Evolutionary conservation across 2,888 invertebrate genomes (phyloP).

Genomic region (Parnassius glacialis): DNA sequence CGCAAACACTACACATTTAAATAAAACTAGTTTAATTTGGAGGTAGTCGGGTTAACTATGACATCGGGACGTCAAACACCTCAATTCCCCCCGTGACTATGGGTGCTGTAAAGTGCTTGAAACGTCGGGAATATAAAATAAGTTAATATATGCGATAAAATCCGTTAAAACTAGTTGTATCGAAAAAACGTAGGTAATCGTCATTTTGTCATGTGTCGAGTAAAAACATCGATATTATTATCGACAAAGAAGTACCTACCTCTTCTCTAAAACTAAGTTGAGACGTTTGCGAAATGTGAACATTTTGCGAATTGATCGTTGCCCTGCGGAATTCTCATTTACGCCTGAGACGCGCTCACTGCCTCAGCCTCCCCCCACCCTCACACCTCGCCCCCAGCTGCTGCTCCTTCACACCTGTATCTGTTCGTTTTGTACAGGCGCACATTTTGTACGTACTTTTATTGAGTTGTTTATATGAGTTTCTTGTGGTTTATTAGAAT

Average conservation of each 20-base stretch:
- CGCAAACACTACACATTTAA: no score
- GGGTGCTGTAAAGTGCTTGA: no score
- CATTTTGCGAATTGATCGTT: conserved; percentile 78
- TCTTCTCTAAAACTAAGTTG: conserved; percentile 60
- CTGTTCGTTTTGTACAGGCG: conserved; percentile 27
- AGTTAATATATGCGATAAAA: no score
- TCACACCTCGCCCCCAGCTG: conserved; percentile 13
- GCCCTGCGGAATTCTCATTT: conserved; percentile 77
- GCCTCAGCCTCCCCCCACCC: conserved; percentile 27
- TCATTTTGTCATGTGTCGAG: no score
- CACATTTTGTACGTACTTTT: conserved; percentile 21
- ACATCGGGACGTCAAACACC: no score
- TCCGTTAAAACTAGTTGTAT: no score
- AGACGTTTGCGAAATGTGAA: conserved; percentile 80
- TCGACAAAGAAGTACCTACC: neutral
- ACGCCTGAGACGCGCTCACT: conserved; percentile 40
- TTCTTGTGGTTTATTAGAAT: neutral
- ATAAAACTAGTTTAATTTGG: no score
- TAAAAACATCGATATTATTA: conserved; percentile 28
- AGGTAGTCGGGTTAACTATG: no score
- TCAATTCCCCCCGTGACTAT: no score
- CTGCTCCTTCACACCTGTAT: conserved; percentile 32
- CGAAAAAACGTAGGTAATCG: no score
- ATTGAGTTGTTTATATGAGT: neutral
- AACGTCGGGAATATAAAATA: no score